Evolutionary conservation across 30 jellyfish, hydroid and myxozoan species (phyloP), one percentile per base, ranked within the genome.

Genomic region (Aurelia sp.): DNA sequence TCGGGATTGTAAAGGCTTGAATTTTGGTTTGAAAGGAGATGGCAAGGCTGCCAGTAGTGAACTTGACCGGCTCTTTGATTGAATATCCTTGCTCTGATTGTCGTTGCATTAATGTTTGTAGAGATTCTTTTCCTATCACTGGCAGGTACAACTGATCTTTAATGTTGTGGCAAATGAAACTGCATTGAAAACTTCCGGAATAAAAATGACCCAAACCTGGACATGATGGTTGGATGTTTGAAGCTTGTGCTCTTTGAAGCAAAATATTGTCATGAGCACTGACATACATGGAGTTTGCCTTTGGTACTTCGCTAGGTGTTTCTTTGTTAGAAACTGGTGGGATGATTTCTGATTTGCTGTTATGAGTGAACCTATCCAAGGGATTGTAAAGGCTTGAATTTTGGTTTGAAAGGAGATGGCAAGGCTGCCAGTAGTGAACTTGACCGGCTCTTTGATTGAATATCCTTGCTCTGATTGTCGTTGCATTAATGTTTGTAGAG

Each of bases 191-290:
- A 84, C 80, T 44, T n/a, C 86, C 86, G 18, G 86, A 53, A 27
- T 74, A 74, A 53, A 74, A 47, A 41, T 47, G 7, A 53, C 15
- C 15, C 79, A 24, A 9, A 82, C 86, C 57, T 30, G 82, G 10
- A 74, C 40, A 7, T 15, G 18, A 35, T 74, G 84, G 9, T 21
- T 21, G 16, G 78, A 44, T 35, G 38, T 53, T 74, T 8, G 10
- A 44, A 18, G 48, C 86, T 13, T 44, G 80, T 12, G 86, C 86
- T n/a, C 84, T 74, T 53, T 74, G 86, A 27, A 74, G 16, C 86
- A 74, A 74, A 8, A 74, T 70, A 30, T 70, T 13, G 22, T 70
- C 67, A 12, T 41, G 18, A 30, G 62, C 9, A 8, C 81, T 22
- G 13, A 41, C 81, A 70, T 70, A 70, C 71, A 70, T 71, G 13